These are phyloP conservation scores for Hormaphis cornu DNA, from an alignment of 1,140 invertebrate species.

Conservation along the genomic window DNA sequence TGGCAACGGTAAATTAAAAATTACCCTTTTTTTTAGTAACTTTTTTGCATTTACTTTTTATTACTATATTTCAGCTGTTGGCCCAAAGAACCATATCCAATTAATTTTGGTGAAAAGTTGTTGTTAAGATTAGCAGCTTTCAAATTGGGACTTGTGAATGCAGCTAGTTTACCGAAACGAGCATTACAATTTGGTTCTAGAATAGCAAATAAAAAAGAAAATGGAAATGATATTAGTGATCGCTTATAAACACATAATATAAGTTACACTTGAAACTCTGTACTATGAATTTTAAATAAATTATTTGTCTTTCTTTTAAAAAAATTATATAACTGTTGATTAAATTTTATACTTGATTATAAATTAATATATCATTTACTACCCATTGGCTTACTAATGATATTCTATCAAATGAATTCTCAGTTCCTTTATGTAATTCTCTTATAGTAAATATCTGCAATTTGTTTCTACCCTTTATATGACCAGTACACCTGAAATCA, in stretches of 20 bases:
- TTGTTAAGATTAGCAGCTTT: constrained; percentile 70
- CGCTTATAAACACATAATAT: constrained; percentile 39
- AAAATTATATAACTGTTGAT: not conserved
- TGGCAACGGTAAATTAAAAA: constrained; percentile 58
- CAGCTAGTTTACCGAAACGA: constrained; percentile 69
- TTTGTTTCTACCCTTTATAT: constrained; percentile 11
- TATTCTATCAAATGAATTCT: not conserved
- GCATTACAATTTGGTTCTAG: constrained; percentile 97
- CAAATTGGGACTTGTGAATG: constrained; percentile 56
- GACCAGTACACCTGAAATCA: constrained; percentile 10
- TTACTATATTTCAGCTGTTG: constrained; percentile 14
- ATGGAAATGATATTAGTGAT: constrained; percentile 65
- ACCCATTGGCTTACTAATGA: constrained; percentile 14
- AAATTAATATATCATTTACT: constrained; percentile 5
- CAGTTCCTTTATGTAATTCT: not conserved
- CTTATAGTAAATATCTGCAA: constrained; percentile 1
- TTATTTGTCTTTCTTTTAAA: not conserved
- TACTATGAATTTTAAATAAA: not conserved
- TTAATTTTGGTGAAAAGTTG: constrained; percentile 84
- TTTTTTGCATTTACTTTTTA: not conserved
- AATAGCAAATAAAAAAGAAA: constrained; percentile 87
- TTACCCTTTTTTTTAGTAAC: not conserved
- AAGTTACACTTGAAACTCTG: not conserved
- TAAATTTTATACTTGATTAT: not conserved
- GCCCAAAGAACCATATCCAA: constrained; percentile 42